Evolutionary conservation across 2,888 invertebrate genomes (phyloP).

Genomic region (Escarpia spicata): DNA sequence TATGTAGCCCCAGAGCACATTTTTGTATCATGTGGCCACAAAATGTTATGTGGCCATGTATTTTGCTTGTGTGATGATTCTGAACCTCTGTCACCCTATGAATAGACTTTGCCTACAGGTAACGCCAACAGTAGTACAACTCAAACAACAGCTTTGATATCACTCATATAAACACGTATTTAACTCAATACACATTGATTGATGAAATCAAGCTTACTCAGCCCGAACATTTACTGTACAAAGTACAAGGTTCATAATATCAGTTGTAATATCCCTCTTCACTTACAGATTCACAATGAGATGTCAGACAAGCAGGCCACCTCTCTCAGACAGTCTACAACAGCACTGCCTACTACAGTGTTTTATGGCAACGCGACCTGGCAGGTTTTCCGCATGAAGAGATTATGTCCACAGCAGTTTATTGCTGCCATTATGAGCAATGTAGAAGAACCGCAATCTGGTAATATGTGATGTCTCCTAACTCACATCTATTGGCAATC

Average conservation of each 20-base stretch:
- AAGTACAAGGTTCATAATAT: not conserved
- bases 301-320: not conserved
- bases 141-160: not conserved
- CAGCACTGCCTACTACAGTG: not conserved
- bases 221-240: not conserved
- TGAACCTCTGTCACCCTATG: not conserved
- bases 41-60: too few species aligned
- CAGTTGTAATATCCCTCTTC: not conserved
- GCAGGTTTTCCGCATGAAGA: not conserved
- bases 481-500: constrained; percentile 1
- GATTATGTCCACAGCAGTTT: not conserved
- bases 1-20: too few species aligned
- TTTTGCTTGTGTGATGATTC: not conserved
- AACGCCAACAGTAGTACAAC: not conserved
- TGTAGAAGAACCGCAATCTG: not conserved
- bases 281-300: not conserved
- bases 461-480: not conserved
- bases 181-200: not conserved
- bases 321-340: too few species aligned
- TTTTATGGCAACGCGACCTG: not conserved
- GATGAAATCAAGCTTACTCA: not conserved
- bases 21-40: too few species aligned
- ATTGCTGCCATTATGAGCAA: not conserved
- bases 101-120: not conserved
- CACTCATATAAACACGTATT: not conserved